These are phyloP conservation scores for Smittia sp. DNA, from an alignment of 2,888 invertebrate species.

Conservation along the genomic window DNA sequence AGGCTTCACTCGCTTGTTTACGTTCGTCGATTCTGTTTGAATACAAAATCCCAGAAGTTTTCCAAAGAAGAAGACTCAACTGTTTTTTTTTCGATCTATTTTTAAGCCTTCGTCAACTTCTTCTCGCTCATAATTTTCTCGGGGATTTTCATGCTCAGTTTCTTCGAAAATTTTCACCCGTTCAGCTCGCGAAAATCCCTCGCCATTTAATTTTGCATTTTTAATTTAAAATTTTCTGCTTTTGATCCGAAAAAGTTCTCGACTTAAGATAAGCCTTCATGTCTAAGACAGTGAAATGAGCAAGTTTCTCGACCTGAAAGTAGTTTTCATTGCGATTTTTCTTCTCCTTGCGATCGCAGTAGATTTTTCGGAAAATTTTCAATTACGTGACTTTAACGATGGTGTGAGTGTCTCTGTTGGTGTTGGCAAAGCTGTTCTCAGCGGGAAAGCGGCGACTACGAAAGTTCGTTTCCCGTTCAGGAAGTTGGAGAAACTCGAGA, in stretches of 20 bases:
- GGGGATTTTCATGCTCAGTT: not conserved
- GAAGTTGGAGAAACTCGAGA: constrained; percentile 7
- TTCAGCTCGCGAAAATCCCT: not conserved
- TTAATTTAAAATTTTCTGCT: not conserved
- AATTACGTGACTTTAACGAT: constrained; percentile 15
- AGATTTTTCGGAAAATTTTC: constrained; percentile 36
- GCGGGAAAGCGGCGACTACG: not conserved
- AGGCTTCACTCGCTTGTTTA: not conserved
- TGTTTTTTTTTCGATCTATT: not conserved
- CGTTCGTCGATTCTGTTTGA: not conserved
- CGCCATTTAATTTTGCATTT: not conserved
- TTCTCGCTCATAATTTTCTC: not conserved
- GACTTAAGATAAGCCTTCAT: not conserved
- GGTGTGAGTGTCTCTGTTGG: not conserved
- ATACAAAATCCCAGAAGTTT: too few species aligned
- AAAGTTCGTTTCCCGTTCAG: constrained; percentile 33
- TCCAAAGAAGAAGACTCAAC: not conserved
- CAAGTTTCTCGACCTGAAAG: not conserved
- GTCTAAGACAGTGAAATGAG: constrained; percentile 2
- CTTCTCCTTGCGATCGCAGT: constrained; percentile 24
- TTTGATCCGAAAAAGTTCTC: not conserved
- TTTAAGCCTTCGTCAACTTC: not conserved
- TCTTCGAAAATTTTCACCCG: not conserved
- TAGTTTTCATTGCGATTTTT: constrained; percentile 25
- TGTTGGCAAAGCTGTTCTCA: not conserved